Conservation (phyloP, 2,113 vertebrate genomes). For the Hipposideros armiger region DNA sequence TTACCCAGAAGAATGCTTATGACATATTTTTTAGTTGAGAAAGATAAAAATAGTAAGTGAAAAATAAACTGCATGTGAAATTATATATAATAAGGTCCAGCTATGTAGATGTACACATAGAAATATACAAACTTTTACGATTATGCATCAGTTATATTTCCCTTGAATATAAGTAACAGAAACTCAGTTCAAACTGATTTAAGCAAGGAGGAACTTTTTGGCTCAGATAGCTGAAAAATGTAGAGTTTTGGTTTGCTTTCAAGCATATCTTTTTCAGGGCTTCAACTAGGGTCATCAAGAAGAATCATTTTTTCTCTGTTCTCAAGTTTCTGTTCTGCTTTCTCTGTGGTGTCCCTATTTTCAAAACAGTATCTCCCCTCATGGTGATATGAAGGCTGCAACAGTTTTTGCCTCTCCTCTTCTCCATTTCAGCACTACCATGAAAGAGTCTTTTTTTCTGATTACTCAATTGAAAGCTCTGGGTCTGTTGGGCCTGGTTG, state of each 20-base stretch:
- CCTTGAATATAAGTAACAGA: not conserved
- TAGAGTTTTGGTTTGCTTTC: not conserved
- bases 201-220: not conserved
- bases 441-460: not conserved
- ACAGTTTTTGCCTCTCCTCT: not conserved
- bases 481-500: not conserved
- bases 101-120: not conserved
- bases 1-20: not conserved
- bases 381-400: not conserved
- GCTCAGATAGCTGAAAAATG: not conserved
- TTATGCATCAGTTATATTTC: not conserved
- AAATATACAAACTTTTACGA: not conserved
- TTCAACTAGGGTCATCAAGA: not conserved
- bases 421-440: not conserved
- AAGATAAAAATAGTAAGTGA: conserved; percentile 18
- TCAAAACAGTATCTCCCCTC: not conserved
- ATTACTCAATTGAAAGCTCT: not conserved
- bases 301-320: not conserved
- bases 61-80: not conserved
- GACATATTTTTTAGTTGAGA: not conserved
- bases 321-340: not conserved
- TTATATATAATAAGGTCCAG: not conserved
- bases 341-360: not conserved
- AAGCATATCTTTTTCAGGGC: not conserved
- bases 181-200: not conserved